Conservation (phyloP, 2,113 vertebrate species). For the Gnathonemus longibarbis region DNA sequence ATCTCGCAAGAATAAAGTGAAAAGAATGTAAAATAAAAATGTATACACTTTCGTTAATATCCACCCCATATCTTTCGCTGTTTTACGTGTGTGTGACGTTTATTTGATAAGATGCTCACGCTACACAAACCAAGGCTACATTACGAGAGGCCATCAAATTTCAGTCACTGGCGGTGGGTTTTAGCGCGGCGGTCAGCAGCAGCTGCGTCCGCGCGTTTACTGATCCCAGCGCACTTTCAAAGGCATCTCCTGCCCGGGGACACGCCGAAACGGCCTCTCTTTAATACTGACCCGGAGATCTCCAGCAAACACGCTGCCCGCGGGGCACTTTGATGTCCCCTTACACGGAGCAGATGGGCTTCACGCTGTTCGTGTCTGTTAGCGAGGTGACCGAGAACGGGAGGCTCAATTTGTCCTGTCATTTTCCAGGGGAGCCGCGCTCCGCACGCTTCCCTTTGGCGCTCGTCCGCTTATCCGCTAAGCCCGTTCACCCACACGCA, state of each 20-base stretch:
- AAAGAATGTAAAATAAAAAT: constrained; percentile 22
- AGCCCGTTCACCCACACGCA: background rate
- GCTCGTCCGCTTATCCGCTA: background rate
- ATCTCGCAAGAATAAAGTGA: background rate
- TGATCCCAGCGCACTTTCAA: background rate
- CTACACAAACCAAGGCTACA: background rate
- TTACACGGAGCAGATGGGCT: constrained; percentile 4
- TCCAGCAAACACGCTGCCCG: background rate
- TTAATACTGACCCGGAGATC: background rate
- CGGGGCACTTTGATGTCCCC: constrained; percentile 5
- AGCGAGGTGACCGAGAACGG: constrained; percentile 8
- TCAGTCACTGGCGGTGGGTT: background rate
- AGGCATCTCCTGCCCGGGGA: background rate
- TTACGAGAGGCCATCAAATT: background rate
- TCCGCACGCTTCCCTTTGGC: background rate
- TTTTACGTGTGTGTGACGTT: background rate
- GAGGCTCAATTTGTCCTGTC: background rate
- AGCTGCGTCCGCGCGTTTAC: background rate
- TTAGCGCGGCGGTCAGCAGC: background rate
- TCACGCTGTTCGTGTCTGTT: background rate
- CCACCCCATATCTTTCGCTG: background rate
- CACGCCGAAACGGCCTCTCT: background rate
- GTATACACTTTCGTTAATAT: constrained; percentile 12
- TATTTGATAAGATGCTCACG: background rate
- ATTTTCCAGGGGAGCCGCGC: background rate